Conservation (phyloP, 2,797 vertebrate genomes). For the Margarornis squamiger region DNA sequence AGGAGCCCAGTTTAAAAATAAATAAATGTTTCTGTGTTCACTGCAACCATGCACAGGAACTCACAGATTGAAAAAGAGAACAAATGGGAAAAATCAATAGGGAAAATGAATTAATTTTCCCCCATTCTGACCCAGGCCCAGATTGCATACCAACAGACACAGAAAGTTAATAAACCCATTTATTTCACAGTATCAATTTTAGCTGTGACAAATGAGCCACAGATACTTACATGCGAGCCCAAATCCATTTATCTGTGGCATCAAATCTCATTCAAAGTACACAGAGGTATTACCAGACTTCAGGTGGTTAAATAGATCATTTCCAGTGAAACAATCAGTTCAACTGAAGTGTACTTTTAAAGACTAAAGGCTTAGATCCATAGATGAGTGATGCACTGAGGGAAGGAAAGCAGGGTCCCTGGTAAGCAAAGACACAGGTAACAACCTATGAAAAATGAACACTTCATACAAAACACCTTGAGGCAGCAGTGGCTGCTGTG, state of each 20-base stretch:
- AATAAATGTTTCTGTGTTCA: background rate
- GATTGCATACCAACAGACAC: background rate
- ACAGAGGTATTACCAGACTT: background rate
- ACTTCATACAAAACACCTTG: background rate
- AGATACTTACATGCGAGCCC: accelerated
- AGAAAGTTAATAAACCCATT: background rate
- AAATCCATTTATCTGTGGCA: background rate
- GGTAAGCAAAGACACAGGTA: background rate
- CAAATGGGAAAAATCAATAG: background rate
- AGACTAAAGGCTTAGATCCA: background rate
- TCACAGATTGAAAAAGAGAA: background rate
- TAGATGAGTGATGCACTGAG: background rate
- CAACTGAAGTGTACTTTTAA: background rate
- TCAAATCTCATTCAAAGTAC: background rate
- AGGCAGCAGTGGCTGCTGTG: background rate
- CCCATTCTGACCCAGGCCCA: background rate
- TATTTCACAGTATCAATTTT: background rate
- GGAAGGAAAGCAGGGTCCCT: background rate
- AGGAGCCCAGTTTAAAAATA: background rate
- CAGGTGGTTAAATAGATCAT: background rate
- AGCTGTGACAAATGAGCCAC: background rate
- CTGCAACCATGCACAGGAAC: background rate
- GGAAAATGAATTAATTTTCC: background rate
- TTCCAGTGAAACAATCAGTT: background rate
- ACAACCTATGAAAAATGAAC: background rate